A percentile compares a stretch with the other conserved stretches of the same genome.
Evolutionary conservation across 2,888 invertebrate genomes (phyloP).

Genomic region (Andrena hattorfiana): DNA sequence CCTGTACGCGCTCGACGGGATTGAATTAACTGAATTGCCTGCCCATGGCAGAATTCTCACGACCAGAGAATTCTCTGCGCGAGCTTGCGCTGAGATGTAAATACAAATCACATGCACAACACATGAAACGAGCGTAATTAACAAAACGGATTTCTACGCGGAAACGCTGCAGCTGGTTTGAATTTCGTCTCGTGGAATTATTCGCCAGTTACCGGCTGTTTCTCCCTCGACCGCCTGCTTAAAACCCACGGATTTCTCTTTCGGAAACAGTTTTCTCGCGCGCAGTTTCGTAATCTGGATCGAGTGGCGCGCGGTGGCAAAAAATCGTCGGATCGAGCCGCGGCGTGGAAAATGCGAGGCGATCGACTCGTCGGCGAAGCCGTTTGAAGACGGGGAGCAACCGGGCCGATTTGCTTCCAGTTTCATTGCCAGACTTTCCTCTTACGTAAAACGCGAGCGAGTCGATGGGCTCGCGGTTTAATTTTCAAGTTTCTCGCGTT

Average conservation of each 20-base stretch:
- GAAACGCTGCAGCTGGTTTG: conserved; percentile 30
- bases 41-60: no score
- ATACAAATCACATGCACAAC: not conserved
- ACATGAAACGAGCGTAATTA: conserved; percentile 17
- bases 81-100: no score
- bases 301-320: conserved; percentile 13
- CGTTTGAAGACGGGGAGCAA: conserved; percentile 5
- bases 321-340: conserved; percentile 24
- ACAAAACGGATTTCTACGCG: conserved; percentile 30
- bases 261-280: conserved; percentile 38
- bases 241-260: conserved; percentile 42
- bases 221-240: not conserved
- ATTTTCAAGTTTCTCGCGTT: conserved; percentile 11
- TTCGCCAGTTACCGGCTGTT: not conserved
- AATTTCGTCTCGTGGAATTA: conserved; percentile 15
- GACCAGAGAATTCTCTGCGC: no score
- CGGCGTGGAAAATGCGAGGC: conserved; percentile 17
- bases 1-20: no score
- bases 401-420: conserved; percentile 15
- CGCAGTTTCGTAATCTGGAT: conserved; percentile 40
- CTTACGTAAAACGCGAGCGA: conserved; percentile 1
- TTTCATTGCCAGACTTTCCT: conserved; percentile 45
- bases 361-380: not conserved
- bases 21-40: no score
- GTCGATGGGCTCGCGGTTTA: not conserved